Evolutionary conservation across 2,113 vertebrate genomes (phyloP).

Genomic region (Cyanoramphus novaezelandiae): DNA sequence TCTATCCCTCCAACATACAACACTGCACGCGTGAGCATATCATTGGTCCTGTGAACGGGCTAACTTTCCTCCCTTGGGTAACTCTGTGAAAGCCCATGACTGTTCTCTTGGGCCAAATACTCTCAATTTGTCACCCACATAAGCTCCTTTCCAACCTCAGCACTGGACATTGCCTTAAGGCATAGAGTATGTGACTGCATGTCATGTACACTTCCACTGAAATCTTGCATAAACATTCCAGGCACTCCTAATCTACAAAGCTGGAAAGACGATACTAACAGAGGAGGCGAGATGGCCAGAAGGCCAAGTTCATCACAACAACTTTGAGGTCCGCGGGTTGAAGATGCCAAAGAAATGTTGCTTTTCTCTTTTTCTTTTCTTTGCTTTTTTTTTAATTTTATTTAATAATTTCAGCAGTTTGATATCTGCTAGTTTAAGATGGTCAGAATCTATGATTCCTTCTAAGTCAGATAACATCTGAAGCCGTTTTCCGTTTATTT

Average conservation of each 20-base stretch:
- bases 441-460: not conserved
- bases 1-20: not conserved
- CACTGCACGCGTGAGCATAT: not conserved
- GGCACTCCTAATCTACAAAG: not conserved
- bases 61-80: not conserved
- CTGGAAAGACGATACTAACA: not conserved
- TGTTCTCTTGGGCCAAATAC: not conserved
- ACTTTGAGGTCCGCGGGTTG: not conserved
- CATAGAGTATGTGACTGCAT: not conserved
- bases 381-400: not conserved
- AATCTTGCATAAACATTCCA: not conserved
- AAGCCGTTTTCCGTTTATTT: not conserved
- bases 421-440: not conserved
- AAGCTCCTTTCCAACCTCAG: not conserved
- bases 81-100: not conserved
- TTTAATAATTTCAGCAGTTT: not conserved
- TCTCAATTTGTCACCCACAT: not conserved
- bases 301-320: not conserved
- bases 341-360: not conserved
- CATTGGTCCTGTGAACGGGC: not conserved
- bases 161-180: not conserved
- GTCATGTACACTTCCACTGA: rapidly evolving
- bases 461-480: not conserved
- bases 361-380: not conserved
- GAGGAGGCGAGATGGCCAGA: not conserved